phyloP scores from a whole-genome alignment of 1,140 invertebrate genomes.

The Hypsibius dujardini region DNA sequence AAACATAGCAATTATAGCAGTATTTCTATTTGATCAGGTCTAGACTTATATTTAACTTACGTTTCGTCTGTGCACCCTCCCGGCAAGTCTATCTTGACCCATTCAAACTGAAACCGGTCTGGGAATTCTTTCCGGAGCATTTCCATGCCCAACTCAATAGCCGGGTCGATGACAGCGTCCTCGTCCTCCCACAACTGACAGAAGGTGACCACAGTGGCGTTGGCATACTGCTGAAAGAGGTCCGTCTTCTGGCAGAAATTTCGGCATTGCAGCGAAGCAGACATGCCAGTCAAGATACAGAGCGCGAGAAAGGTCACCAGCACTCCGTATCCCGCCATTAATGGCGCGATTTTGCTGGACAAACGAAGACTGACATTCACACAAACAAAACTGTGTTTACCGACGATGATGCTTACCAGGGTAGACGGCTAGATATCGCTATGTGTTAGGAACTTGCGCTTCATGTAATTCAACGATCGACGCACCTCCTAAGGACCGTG shows the following conservation, averaged over 20 bases:
- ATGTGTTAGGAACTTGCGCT: too few species aligned
- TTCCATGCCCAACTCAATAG: neutral
- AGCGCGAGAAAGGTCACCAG: neutral
- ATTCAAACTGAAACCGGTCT: neutral
- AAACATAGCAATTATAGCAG: too few species aligned
- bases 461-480: too few species aligned
- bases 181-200: constrained; percentile 9
- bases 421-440: too few species aligned
- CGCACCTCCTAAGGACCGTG: too few species aligned
- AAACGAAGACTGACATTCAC: too few species aligned
- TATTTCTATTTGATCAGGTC: neutral
- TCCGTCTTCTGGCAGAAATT: neutral
- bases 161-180: neutral
- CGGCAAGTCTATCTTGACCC: neutral
- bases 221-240: neutral
- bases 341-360: too few species aligned
- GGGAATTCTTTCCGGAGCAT: neutral
- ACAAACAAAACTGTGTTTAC: too few species aligned
- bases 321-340: neutral
- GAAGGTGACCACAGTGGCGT: neutral
- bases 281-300: neutral
- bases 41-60: neutral
- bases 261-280: neutral
- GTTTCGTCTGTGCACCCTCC: neutral
- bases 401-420: too few species aligned